Evolutionary conservation across 1,140 invertebrate species (phyloP).

Genomic region (Eubasilissa regina): DNA sequence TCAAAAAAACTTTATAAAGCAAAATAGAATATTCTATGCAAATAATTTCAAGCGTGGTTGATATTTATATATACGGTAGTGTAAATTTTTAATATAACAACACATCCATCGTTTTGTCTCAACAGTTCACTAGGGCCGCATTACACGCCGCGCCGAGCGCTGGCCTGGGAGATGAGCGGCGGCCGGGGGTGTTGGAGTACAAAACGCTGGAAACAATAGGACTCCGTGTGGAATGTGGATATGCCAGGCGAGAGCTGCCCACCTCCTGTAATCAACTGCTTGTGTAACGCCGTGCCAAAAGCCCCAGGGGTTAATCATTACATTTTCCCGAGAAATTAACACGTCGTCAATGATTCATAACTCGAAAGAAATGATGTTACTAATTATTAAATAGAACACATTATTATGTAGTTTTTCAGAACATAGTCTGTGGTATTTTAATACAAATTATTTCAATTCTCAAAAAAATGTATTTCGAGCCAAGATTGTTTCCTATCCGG

Average conservation of each 20-base stretch:
- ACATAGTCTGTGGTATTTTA: too few relatives aligned
- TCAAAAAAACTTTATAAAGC: too few relatives aligned
- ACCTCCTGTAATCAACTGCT: slow-evolving; percentile 2
- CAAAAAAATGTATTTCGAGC: too few relatives aligned
- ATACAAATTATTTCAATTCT: too few relatives aligned
- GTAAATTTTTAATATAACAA: background rate
- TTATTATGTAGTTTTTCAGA: too few relatives aligned
- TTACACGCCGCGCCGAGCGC: slow-evolving; percentile 5
- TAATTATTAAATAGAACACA: too few relatives aligned
- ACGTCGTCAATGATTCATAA: slow-evolving; percentile 63
- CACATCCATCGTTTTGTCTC: slow-evolving; percentile 5
- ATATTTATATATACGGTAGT: too few relatives aligned
- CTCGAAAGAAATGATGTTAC: too few relatives aligned
- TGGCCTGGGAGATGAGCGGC: background rate
- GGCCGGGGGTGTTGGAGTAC: slow-evolving; percentile 11
- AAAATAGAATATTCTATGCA: background rate
- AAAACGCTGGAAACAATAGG: slow-evolving; percentile 15
- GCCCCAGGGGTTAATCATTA: slow-evolving; percentile 31
- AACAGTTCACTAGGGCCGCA: slow-evolving; percentile 21
- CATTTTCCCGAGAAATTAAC: slow-evolving; percentile 13
- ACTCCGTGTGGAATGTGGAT: background rate
- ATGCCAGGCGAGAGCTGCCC: background rate
- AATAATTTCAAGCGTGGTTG: background rate
- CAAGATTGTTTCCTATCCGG: too few relatives aligned
- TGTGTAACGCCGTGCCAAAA: slow-evolving; percentile 11